Percentiles rank a stretch among this genome's conserved stretches.
phyloP scores from a whole-genome alignment of 2,888 invertebrate genomes.

The Drosophila sordidula region DNA sequence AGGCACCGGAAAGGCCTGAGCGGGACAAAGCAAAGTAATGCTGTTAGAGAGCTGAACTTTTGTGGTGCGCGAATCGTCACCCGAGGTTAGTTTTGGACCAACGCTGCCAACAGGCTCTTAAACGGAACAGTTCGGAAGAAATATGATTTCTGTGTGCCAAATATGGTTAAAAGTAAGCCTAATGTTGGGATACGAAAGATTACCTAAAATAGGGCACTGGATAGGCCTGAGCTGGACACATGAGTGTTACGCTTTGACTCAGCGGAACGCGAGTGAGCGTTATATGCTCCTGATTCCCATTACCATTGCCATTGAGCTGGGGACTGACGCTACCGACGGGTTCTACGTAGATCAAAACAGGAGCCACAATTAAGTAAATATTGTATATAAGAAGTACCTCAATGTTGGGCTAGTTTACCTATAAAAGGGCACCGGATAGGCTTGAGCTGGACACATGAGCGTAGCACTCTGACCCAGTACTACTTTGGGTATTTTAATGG shows the following conservation, averaged over 20 bases:
- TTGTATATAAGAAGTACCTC: constrained; percentile 15
- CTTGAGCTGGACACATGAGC: constrained; percentile 91
- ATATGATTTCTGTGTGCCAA: not conserved
- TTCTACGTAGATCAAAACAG: constrained; percentile 62
- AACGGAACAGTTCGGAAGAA: constrained; percentile 1
- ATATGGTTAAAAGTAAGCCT: constrained; percentile 4
- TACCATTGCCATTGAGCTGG: constrained; percentile 88
- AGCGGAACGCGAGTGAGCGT: constrained; percentile 86
- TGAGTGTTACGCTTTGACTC: constrained; percentile 87
- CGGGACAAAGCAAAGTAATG: constrained; percentile 87
- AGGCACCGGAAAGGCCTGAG: constrained; percentile 90
- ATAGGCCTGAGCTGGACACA: constrained; percentile 91
- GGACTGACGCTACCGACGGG: constrained; percentile 88
- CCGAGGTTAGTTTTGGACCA: constrained; percentile 88
- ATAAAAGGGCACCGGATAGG: constrained; percentile 90
- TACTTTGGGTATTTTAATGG: constrained; percentile 83
- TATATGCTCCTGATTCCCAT: constrained; percentile 87
- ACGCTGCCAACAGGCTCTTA: constrained; percentile 87
- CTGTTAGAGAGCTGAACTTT: constrained; percentile 85
- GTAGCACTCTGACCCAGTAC: constrained; percentile 86
- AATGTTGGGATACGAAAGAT: constrained; percentile 40
- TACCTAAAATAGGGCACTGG: constrained; percentile 89
- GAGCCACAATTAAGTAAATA: not conserved
- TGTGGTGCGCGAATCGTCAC: constrained; percentile 87
- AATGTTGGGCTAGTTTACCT: constrained; percentile 86